A percentile compares a stretch with the other conserved stretches of the same genome.
phyloP scores from a whole-genome alignment of 2,797 vertebrate genomes.

The Pseudotriccus pelzelni region DNA sequence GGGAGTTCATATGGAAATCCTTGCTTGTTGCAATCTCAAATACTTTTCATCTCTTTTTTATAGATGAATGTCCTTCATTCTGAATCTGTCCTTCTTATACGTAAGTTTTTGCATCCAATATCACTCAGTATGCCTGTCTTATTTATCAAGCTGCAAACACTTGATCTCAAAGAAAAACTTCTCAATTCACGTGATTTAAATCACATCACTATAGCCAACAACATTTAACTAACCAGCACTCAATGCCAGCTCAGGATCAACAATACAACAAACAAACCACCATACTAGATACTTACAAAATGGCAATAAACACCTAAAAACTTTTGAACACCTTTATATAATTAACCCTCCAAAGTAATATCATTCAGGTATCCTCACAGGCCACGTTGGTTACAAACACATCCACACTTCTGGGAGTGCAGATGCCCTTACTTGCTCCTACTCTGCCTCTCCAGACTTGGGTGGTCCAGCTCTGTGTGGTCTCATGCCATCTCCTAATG shows the following conservation, averaged over 20 bases:
- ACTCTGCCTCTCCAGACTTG: rapidly evolving
- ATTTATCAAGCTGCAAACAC: neutral
- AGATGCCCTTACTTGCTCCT: neutral
- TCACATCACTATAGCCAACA: neutral
- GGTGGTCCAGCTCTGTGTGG: neutral
- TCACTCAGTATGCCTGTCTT: neutral
- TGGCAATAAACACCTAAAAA: neutral
- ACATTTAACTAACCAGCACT: neutral
- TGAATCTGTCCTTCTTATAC: neutral
- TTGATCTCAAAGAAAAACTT: neutral
- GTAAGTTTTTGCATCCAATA: neutral
- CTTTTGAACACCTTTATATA: neutral
- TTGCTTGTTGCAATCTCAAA: neutral
- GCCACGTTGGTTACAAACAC: rapidly evolving
- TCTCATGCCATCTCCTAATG: neutral
- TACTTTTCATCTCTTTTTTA: neutral
- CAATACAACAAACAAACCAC: neutral
- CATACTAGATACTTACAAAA: neutral
- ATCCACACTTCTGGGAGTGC: neutral
- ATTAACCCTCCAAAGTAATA: neutral
- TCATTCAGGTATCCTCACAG: neutral
- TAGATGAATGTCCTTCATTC: neutral
- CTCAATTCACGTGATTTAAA: neutral
- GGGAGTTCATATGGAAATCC: neutral
- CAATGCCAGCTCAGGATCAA: neutral